These are phyloP conservation scores for Sebastes baramenuke DNA, from an alignment of 2,797 vertebrate species.

Conservation along the genomic window DNA sequence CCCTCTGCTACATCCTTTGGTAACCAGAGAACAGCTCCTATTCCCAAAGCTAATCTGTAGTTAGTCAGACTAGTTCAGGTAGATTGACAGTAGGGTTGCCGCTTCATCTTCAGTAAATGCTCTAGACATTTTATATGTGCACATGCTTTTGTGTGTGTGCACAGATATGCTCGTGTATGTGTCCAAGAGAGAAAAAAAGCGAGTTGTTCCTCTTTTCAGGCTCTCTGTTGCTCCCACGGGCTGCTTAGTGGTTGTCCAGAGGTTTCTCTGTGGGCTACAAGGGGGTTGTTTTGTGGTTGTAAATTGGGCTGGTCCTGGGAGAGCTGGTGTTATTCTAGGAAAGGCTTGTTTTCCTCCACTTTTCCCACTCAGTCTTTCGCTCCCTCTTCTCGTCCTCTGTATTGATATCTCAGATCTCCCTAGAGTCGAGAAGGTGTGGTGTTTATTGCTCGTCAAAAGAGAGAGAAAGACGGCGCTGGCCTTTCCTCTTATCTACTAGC, in stretches of 20 bases:
- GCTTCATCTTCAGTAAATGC: constrained; percentile 18
- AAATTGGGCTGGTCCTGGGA: constrained; percentile 77
- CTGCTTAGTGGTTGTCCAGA: constrained; percentile 65
- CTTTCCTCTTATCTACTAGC: constrained; percentile 48
- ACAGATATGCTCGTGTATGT: neutral
- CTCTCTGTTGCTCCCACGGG: constrained; percentile 58
- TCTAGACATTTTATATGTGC: constrained; percentile 10
- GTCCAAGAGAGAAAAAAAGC: neutral
- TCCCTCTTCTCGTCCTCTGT: constrained; percentile 34
- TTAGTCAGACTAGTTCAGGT: constrained; percentile 40
- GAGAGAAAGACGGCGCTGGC: constrained; percentile 52
- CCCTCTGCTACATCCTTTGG: constrained; percentile 3
- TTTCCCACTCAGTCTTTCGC: constrained; percentile 47
- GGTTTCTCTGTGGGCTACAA: constrained; percentile 71
- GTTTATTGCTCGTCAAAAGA: constrained; percentile 66
- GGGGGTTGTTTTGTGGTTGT: constrained; percentile 79
- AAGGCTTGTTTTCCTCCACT: constrained; percentile 68
- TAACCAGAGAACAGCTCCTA: constrained; percentile 23
- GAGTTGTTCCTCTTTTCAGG: constrained; percentile 19
- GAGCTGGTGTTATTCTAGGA: constrained; percentile 79
- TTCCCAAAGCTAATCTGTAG: constrained; percentile 65
- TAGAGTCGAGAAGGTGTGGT: constrained; percentile 52
- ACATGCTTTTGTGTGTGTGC: neutral
- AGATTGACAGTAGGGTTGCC: constrained; percentile 18
- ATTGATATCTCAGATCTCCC: constrained; percentile 67